Evolutionary conservation across 2,888 invertebrate genomes (phyloP), one percentile per base, ranked within the genome.

Genomic region (Meloe dianella): DNA sequence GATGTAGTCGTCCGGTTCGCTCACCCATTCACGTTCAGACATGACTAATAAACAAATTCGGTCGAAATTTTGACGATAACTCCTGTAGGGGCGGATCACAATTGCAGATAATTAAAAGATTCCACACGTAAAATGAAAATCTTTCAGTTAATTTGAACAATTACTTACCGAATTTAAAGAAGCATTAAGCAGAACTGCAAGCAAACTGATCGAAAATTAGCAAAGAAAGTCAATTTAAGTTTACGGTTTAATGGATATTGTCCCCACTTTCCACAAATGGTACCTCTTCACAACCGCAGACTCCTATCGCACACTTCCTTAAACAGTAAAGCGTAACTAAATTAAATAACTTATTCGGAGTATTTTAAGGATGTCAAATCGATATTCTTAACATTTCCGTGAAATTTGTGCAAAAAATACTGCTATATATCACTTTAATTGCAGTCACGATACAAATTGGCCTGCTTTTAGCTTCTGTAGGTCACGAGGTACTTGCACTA

Each of bases 1-100:
- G 9, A 84, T 82, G 82, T 92, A 92, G 24, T 87, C 86, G 72
- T 92, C 91, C 1, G 87, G 87, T 51, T 87, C 86, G 8, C 88
- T 89, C 72, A 91, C 84, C 85, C 87, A 87, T 74, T 86, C 81
- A 35, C 74, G 71, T 54, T 75, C 77, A 38, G 74, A 65, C 80
- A 79, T 80, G 59, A 24, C 60, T 35, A 41, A 4, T 6, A 20
- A 27, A 3, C 27, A 27, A 27, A 3, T 27, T 27, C 27, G 2
- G 2, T 27, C 27, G 4, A 27, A 3, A 27, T 2, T 27, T 27
- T 27, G 27, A 4, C 27, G 27, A n/a, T n/a, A n/a, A 27, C 27
- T 27, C 27, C 27, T 27, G 4, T 27, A 27, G 4, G 27, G 27
- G 4, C 27, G 4, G 27, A 27, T 27, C 4, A 27, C 4, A 27